Evolutionary conservation across 2,888 invertebrate species (phyloP).

Genomic region (Ennomos erosarius): DNA sequence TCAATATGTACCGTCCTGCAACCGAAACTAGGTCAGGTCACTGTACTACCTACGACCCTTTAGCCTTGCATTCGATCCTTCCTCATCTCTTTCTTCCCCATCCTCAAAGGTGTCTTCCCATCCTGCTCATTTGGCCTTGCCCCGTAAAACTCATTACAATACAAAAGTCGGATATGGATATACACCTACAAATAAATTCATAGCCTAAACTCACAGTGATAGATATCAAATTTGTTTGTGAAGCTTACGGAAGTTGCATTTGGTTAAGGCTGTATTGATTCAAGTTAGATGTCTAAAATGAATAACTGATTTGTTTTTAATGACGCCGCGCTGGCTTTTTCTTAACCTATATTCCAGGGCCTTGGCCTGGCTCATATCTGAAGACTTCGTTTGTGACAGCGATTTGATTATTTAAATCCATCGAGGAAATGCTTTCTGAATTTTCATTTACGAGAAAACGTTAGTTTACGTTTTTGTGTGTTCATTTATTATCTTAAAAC

Average conservation of each 20-base stretch:
- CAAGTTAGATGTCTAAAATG: slow-evolving; percentile 48
- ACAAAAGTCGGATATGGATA: slow-evolving; percentile 76
- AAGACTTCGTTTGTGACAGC: slow-evolving; percentile 37
- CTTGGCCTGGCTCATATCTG: slow-evolving; percentile 58
- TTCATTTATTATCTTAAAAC: too few relatives aligned
- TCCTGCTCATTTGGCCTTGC: slow-evolving; percentile 72
- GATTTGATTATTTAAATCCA: slow-evolving; percentile 36
- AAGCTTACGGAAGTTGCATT: slow-evolving; percentile 57
- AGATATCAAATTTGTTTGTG: slow-evolving; percentile 49
- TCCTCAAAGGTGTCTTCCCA: slow-evolving; percentile 42
- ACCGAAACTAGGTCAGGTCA: slow-evolving; percentile 79
- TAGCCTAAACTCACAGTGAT: slow-evolving; percentile 49
- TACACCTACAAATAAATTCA: slow-evolving; percentile 62
- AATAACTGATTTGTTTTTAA: slow-evolving; percentile 71
- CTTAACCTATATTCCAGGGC: slow-evolving; percentile 65
- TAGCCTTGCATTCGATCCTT: slow-evolving; percentile 75
- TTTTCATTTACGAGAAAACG: too few relatives aligned
- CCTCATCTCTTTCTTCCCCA: slow-evolving; percentile 53
- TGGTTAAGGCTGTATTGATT: slow-evolving; percentile 63
- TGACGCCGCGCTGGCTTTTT: slow-evolving; percentile 58
- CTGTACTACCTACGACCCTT: slow-evolving; percentile 78
- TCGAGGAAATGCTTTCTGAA: slow-evolving; percentile 13
- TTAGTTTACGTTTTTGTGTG: too few relatives aligned
- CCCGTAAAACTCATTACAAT: slow-evolving; percentile 66
- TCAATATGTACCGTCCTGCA: slow-evolving; percentile 82